phyloP scores from a whole-genome alignment of 2,888 invertebrate genomes.

The Quadriops clusia region DNA sequence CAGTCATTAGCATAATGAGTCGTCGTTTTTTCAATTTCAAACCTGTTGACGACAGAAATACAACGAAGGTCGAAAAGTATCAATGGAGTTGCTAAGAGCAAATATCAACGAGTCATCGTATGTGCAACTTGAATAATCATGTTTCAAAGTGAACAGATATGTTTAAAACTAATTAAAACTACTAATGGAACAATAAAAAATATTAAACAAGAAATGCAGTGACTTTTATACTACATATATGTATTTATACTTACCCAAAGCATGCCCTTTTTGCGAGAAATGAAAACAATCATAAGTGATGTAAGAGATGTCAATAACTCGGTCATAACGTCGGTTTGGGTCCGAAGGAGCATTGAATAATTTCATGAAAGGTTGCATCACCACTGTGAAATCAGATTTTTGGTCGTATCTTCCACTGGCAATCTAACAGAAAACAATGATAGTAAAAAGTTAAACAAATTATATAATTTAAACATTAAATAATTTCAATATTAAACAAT shows the following conservation, averaged over 20 bases:
- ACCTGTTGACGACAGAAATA: too few species aligned
- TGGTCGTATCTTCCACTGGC: conserved; percentile 52
- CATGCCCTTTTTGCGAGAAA: conserved; percentile 71
- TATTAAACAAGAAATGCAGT: conserved; percentile 2
- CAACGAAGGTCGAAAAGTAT: too few species aligned
- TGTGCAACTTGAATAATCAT: too few species aligned
- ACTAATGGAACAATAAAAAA: too few species aligned
- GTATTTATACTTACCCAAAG: conserved; percentile 44
- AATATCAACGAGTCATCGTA: too few species aligned
- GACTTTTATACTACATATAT: background rate
- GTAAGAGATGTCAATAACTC: conserved; percentile 55
- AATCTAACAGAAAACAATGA: conserved; percentile 37
- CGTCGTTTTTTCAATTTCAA: too few species aligned
- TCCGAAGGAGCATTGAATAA: conserved; percentile 51
- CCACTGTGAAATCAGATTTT: conserved; percentile 57
- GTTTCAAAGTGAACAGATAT: too few species aligned
- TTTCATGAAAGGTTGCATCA: conserved; percentile 60
- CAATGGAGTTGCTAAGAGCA: too few species aligned
- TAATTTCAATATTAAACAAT: conserved; percentile 6
- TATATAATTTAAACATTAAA: too few species aligned
- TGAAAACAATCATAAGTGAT: conserved; percentile 69
- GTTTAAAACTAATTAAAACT: conserved; percentile 3
- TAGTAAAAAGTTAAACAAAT: too few species aligned
- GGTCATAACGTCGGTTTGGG: conserved; percentile 31
- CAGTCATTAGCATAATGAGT: too few species aligned